Evolutionary conservation across 2,888 invertebrate species (phyloP).

Genomic region (Adineta ricciae): DNA sequence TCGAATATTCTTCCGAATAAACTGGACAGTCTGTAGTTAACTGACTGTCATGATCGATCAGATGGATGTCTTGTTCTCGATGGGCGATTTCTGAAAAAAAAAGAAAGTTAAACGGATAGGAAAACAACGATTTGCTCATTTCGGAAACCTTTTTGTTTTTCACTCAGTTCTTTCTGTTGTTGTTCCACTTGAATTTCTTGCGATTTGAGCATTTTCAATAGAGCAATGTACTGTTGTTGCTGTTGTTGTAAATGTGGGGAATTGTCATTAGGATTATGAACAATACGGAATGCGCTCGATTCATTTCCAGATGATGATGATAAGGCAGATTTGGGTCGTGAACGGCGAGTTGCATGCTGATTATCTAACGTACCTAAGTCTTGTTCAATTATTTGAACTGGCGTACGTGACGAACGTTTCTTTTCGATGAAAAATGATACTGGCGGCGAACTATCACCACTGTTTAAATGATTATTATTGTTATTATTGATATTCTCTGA

Average conservation of each 20-base stretch:
- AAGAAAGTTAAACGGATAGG: neutral
- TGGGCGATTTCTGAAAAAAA: neutral
- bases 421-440: too few species aligned
- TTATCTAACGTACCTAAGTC: neutral
- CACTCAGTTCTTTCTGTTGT: neutral
- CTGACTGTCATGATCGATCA: neutral
- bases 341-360: neutral
- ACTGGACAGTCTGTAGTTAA: neutral
- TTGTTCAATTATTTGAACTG: neutral
- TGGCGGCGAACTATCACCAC: neutral
- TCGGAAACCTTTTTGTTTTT: neutral
- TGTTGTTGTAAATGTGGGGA: neutral
- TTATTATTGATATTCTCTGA: neutral
- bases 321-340: neutral
- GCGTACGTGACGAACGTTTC: neutral
- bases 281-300: neutral
- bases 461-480: neutral
- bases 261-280: conserved; percentile 1
- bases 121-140: neutral
- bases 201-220: neutral
- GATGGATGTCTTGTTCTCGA: neutral
- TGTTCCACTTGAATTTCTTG: conserved; percentile 14
- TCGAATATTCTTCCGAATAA: neutral
- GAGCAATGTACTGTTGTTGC: neutral
- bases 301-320: neutral